phyloP scores from a whole-genome alignment of 64 coral and sea anemone species.

The Exaiptasia diaphana region DNA sequence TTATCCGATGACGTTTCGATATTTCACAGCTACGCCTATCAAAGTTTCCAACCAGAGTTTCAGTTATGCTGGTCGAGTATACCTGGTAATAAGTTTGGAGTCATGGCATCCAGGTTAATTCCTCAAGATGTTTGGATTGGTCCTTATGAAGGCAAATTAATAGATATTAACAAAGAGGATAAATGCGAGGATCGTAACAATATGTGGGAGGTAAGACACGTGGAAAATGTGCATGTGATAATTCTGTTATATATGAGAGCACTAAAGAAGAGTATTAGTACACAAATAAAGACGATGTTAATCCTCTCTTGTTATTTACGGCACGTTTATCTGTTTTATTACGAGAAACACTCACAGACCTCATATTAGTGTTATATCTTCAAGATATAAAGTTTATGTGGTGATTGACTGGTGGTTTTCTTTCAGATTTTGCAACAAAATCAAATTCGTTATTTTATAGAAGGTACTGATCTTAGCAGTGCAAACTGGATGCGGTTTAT shows the following conservation, averaged over 20 bases:
- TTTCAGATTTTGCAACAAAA: conserved; percentile 42
- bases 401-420: no score
- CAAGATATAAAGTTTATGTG: no score
- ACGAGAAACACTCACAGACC: no score
- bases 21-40: neutral
- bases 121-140: conserved; percentile 66
- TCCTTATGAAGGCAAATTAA: conserved; percentile 43
- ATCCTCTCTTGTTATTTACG: neutral
- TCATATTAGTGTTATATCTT: no score
- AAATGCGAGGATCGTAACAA: neutral
- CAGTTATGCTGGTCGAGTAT: conserved; percentile 56
- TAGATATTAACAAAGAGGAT: neutral
- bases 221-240: neutral
- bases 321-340: neutral
- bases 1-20: no score
- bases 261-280: neutral
- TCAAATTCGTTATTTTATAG: conserved; percentile 39
- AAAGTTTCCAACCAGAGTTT: conserved; percentile 43
- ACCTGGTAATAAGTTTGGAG: conserved; percentile 51
- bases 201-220: conserved; percentile 58
- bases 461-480: conserved; percentile 23
- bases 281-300: neutral
- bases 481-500: conserved; percentile 76
- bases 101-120: conserved; percentile 32
- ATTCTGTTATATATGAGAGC: neutral